phyloP scores from a whole-genome alignment of 2,797 vertebrate species.

The Eospalax fontanierii region DNA sequence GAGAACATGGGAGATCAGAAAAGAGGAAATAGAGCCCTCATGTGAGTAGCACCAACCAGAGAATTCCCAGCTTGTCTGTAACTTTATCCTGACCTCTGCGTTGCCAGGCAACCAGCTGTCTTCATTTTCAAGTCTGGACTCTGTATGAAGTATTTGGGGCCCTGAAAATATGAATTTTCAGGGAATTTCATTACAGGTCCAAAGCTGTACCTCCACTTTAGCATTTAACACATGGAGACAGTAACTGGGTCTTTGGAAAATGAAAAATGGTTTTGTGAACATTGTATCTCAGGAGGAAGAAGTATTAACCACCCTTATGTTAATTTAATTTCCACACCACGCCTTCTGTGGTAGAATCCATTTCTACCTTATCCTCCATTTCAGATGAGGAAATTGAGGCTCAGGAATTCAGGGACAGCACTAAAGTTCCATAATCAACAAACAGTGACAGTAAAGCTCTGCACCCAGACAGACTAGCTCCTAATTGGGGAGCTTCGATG shows the following conservation, averaged over 20 bases:
- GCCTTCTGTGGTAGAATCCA: neutral
- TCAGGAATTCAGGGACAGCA: too few species aligned
- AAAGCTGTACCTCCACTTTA: neutral
- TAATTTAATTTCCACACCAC: neutral
- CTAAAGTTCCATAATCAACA: accelerated
- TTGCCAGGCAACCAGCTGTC: neutral
- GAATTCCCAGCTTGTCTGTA: neutral
- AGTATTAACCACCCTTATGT: neutral
- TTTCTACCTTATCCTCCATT: neutral
- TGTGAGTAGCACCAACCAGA: neutral
- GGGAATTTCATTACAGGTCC: neutral
- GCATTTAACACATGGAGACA: neutral
- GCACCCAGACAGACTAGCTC: too few species aligned
- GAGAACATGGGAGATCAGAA: neutral
- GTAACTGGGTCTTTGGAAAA: neutral
- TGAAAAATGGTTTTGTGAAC: neutral
- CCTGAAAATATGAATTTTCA: neutral
- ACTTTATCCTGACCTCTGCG: neutral
- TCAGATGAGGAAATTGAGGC: neutral
- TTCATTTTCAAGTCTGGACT: neutral
- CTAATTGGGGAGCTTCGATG: too few species aligned
- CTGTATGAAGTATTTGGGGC: neutral
- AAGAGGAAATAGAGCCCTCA: neutral
- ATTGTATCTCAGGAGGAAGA: neutral
- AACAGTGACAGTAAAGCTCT: accelerated